A percentile compares a stretch with the other conserved stretches of the same genome.
Conservation (phyloP, 2,888 invertebrate genomes). For the Callyntrura sp. region DNA sequence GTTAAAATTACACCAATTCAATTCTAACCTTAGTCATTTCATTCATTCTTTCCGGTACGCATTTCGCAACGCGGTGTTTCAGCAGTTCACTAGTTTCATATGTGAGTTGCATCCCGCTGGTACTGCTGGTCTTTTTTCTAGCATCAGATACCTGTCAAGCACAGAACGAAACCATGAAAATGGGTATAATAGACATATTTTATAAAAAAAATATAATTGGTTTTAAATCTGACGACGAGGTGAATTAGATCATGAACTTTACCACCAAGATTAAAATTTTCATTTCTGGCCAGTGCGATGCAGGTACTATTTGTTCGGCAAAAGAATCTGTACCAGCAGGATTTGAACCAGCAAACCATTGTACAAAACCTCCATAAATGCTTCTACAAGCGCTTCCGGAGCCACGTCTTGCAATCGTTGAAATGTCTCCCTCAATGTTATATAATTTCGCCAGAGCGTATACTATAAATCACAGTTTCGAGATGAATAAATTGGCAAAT, state of each 20-base stretch:
- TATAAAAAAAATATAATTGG: not conserved
- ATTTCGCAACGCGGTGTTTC: slow-evolving; percentile 89
- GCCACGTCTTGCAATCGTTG: slow-evolving; percentile 91
- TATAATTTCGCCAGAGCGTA: slow-evolving; percentile 91
- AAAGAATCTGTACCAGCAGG: slow-evolving; percentile 91
- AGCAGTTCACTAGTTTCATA: slow-evolving; percentile 94
- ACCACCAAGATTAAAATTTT: slow-evolving; percentile 95
- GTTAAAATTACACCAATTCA: not conserved
- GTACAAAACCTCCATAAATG: slow-evolving; percentile 97
- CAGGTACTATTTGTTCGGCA: slow-evolving; percentile 90
- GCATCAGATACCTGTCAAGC: slow-evolving; percentile 88
- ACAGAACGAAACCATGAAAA: slow-evolving; percentile 64
- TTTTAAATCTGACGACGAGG: not conserved
- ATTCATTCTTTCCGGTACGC: slow-evolving; percentile 90
- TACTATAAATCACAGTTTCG: no score
- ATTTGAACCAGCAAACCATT: slow-evolving; percentile 92
- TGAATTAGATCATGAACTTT: no score
- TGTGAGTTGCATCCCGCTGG: slow-evolving; percentile 94
- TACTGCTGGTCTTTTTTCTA: slow-evolving; percentile 94
- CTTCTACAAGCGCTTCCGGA: slow-evolving; percentile 99
- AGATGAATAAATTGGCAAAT: no score
- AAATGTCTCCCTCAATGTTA: slow-evolving; percentile 90
- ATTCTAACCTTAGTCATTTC: slow-evolving; percentile 86
- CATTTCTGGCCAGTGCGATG: slow-evolving; percentile 95
- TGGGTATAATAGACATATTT: not conserved